phyloP scores from a whole-genome alignment of 35 echinoderm and acorn worm genomes.

The Lytechinus variegatus region DNA sequence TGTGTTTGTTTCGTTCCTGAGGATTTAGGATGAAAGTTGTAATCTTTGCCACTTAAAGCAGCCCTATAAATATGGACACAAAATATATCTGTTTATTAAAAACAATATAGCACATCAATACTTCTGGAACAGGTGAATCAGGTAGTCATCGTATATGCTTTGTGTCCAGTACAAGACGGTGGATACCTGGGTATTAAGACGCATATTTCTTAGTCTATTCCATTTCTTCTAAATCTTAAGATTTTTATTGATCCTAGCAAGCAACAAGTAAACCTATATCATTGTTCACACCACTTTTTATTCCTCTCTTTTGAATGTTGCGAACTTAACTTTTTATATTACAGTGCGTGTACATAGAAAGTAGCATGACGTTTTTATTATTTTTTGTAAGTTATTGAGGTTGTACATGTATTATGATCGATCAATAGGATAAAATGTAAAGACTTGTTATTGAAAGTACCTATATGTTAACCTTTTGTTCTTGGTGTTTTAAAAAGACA shows the following conservation, averaged over 20 bases:
- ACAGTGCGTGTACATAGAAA: background rate
- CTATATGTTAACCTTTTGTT: constrained; percentile 14
- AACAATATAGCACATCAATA: too few relatives aligned
- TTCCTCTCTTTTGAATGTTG: background rate
- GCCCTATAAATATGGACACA: too few relatives aligned
- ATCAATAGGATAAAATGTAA: background rate
- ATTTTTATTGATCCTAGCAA: background rate
- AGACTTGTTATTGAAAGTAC: background rate
- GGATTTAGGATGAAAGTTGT: too few relatives aligned
- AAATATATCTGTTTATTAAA: too few relatives aligned
- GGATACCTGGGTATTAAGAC: too few relatives aligned
- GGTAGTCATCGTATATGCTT: too few relatives aligned
- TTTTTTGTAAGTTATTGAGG: constrained; percentile 8
- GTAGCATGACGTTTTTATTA: background rate
- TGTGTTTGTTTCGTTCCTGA: too few relatives aligned
- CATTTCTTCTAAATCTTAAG: too few relatives aligned
- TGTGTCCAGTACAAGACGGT: too few relatives aligned
- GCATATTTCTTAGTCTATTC: too few relatives aligned
- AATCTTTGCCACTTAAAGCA: too few relatives aligned
- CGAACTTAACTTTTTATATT: background rate
- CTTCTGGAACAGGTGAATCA: too few relatives aligned
- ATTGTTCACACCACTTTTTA: background rate
- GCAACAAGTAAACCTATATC: background rate
- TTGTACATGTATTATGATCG: background rate
- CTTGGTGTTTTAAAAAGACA: background rate